Evolutionary conservation across 2,797 vertebrate species (phyloP), one percentile per base, ranked within the genome.

Genomic region (Chaenodraco wilsoni): DNA sequence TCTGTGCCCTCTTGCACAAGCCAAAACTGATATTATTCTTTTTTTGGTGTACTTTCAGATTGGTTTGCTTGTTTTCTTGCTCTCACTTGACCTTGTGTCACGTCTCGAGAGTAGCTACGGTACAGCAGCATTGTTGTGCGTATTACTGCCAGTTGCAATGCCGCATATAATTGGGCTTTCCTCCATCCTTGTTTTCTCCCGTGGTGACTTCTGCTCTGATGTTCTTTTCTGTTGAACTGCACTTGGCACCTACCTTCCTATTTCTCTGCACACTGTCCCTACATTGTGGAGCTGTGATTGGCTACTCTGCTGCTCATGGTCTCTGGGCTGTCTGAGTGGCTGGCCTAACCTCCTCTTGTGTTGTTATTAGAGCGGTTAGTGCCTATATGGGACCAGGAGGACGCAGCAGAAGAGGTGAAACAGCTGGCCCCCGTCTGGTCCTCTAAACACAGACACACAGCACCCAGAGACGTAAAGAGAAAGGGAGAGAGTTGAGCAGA

Each of bases 381-480:
- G 84, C 80, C 87, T 89, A 86, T 83, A 78, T 84, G 89, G 79
- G 87, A 85, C 79, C 0, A 33, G 55, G 74, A 80, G 79, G 60
- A 81, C 61, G 70, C 73, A 65, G 72, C 76, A 75, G 82, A 87
- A 23, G 81, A 88, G 84, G 86, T 81, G 78, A 88, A 93, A 89
- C 90, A 93, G 87, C 90, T 92, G 90, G 89, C 79, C 85, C 37
- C 74, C 81, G 87, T 84, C 88, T 90, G 88, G 84, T 88, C 88
- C 76, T 88, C 81, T 82, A 79, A 70, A 83, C 83, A 78, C 69
- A 79, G 58, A 80, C 79, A 52, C 64, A 75, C 51, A 73, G 57
- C 51, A 58, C 55, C 0, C 58, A 76, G 72, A 76, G 63, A 81
- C 9, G 51, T 5, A 72, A 72, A 44, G 54, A 71, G 69, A 72